These are phyloP conservation scores for Florisuga fusca DNA, from an alignment of 2,797 vertebrate genomes.

Conservation along the genomic window DNA sequence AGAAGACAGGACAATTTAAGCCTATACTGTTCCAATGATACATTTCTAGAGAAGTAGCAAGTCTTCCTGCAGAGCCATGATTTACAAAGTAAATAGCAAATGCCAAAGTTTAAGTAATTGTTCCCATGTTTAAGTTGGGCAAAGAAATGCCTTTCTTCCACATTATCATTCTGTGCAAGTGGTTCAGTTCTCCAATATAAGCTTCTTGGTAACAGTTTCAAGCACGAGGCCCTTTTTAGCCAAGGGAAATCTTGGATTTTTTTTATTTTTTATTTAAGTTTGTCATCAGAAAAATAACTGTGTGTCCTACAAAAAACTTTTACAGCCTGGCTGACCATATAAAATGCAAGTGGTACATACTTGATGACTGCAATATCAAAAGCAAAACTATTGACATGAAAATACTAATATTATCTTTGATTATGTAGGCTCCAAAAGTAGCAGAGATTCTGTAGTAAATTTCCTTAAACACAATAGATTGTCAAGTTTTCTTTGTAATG, in stretches of 20 bases:
- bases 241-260: background rate
- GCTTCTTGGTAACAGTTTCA: background rate
- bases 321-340: background rate
- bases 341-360: background rate
- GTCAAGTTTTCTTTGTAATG: background rate
- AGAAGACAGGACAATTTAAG: background rate
- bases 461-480: background rate
- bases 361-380: background rate
- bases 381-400: background rate
- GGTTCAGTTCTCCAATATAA: background rate
- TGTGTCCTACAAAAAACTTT: background rate
- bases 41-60: background rate
- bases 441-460: background rate
- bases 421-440: background rate
- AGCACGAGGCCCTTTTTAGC: background rate
- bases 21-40: background rate
- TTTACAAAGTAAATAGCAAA: conserved; percentile 9
- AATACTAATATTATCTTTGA: background rate
- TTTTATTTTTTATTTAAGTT: background rate
- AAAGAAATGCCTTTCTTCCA: background rate
- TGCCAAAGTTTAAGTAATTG: background rate
- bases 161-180: background rate
- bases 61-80: background rate
- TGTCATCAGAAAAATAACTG: background rate
- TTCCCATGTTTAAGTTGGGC: background rate